A percentile compares a stretch with the other conserved stretches of the same genome.
These are phyloP conservation scores for Lycia hirtaria DNA, from an alignment of 2,888 invertebrate genomes.

Conservation along the genomic window DNA sequence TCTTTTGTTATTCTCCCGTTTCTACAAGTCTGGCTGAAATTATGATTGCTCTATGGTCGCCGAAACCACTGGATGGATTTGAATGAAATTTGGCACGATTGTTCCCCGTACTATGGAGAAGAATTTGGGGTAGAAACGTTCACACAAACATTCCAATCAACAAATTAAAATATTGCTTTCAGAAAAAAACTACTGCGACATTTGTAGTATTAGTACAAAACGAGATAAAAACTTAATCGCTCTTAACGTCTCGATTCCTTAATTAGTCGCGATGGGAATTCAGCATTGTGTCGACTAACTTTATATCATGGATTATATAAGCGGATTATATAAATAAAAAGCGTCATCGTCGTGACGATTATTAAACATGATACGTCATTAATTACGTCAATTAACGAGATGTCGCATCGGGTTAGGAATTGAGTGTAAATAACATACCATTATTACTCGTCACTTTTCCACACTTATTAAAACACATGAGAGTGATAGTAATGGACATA, in stretches of 20 bases:
- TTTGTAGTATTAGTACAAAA: slow-evolving; percentile 6
- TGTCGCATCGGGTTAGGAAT: slow-evolving; percentile 1
- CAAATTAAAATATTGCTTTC: not conserved
- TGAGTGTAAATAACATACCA: too few relatives aligned
- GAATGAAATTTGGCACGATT: too few relatives aligned
- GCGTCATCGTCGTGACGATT: slow-evolving; percentile 12
- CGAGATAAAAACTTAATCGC: slow-evolving; percentile 14
- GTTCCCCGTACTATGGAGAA: too few relatives aligned
- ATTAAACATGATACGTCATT: slow-evolving; percentile 20
- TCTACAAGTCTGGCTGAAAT: too few relatives aligned
- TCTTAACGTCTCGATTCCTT: slow-evolving; percentile 13
- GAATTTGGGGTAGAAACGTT: not conserved
- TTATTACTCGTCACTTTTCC: too few relatives aligned
- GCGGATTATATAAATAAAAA: slow-evolving; percentile 24
- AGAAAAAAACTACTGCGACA: not conserved
- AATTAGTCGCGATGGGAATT: slow-evolving; percentile 20
- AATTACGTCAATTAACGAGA: slow-evolving; percentile 26
- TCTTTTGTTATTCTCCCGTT: too few relatives aligned
- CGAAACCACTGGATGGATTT: too few relatives aligned
- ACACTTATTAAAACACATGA: too few relatives aligned
- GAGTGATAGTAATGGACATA: too few relatives aligned
- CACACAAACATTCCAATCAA: not conserved
- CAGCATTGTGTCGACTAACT: slow-evolving; percentile 11
- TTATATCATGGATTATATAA: slow-evolving; percentile 22
- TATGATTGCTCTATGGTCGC: too few relatives aligned